These are phyloP conservation scores for Austrolebias charrua DNA, from an alignment of 2,797 vertebrate genomes.

Conservation along the genomic window DNA sequence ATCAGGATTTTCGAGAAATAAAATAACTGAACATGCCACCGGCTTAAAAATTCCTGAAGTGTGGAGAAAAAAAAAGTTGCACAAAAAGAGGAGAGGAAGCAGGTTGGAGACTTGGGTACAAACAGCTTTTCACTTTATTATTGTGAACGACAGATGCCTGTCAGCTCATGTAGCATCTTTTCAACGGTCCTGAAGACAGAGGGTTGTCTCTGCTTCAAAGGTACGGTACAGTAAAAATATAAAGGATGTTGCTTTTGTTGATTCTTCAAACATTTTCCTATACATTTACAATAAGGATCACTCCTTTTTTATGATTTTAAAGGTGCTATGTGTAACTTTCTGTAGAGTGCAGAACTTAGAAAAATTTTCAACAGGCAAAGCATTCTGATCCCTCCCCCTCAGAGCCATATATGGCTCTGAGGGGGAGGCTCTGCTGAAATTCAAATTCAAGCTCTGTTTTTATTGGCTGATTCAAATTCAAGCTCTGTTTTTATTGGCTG, in stretches of 20 bases:
- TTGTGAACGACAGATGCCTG: slow-evolving; percentile 28
- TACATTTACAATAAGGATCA: no score
- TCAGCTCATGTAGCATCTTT: slow-evolving; percentile 39
- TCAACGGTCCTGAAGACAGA: slow-evolving; percentile 36
- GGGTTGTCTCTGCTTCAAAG: slow-evolving; percentile 25
- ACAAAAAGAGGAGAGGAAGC: slow-evolving; percentile 12
- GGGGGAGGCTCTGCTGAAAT: no score
- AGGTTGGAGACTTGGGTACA: background rate
- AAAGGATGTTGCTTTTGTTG: background rate
- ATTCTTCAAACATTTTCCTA: no score
- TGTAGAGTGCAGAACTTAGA: no score
- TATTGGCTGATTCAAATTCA: no score
- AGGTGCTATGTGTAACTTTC: no score
- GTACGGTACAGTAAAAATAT: background rate
- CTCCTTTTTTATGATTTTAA: no score
- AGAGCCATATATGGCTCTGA: no score
- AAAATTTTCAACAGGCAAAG: no score
- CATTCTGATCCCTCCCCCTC: no score
- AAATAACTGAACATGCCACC: background rate
- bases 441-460: no score
- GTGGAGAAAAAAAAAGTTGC: background rate
- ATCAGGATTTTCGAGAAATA: background rate
- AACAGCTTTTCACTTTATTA: slow-evolving; percentile 7
- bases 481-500: no score
- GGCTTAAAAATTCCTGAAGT: background rate